Evolutionary conservation across 2,888 invertebrate genomes (phyloP).

Genomic region (Antitype chi): DNA sequence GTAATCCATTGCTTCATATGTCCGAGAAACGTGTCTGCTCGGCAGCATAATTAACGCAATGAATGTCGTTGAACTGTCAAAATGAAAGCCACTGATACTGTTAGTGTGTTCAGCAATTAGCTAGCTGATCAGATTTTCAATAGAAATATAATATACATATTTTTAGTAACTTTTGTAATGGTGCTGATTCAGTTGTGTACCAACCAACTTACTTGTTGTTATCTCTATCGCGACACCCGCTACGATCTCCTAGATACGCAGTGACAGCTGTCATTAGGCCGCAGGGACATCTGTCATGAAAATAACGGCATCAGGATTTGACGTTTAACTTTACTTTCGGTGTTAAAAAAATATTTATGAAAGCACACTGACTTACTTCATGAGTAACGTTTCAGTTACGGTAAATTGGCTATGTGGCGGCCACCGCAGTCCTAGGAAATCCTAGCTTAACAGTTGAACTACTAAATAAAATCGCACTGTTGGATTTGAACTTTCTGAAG

Average conservation of each 20-base stretch:
- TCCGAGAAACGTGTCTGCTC: no score
- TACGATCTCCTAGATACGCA: background rate
- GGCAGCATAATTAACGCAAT: no score
- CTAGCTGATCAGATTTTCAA: background rate
- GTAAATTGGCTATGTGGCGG: background rate
- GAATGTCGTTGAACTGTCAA: no score
- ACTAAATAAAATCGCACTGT: background rate
- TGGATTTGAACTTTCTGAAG: background rate
- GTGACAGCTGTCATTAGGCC: background rate
- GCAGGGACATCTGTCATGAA: background rate
- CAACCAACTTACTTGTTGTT: background rate
- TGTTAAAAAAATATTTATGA: background rate
- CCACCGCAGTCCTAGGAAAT: no score
- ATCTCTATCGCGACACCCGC: background rate
- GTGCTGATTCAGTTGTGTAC: background rate
- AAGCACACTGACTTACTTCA: no score
- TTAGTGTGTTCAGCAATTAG: no score
- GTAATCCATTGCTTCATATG: no score
- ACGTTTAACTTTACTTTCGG: background rate
- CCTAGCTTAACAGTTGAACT: background rate
- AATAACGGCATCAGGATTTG: background rate
- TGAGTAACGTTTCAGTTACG: no score
- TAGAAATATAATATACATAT: background rate
- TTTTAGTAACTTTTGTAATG: conserved; percentile 8
- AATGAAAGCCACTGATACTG: no score